Evolutionary conservation across 2,888 invertebrate genomes (phyloP).

Genomic region (Callyntrura guangdongensis): DNA sequence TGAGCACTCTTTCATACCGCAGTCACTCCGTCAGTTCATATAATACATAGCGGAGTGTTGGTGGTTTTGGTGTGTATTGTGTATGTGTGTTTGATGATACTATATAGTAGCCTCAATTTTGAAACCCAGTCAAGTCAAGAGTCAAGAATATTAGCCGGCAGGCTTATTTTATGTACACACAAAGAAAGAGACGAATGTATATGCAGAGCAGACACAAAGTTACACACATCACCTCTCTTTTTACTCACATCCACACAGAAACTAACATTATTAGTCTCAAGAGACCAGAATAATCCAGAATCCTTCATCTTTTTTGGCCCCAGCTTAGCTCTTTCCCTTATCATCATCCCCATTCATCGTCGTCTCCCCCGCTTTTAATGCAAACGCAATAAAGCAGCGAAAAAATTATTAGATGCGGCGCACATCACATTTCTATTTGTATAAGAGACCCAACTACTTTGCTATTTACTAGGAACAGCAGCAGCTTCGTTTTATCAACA

Average conservation of each 20-base stretch:
- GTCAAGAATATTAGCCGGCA: constrained; percentile 65
- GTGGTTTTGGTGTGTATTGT: neutral
- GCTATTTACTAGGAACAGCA: neutral
- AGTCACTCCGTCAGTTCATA: neutral
- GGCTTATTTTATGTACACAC: constrained; percentile 64
- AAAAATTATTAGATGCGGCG: neutral
- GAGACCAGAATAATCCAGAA: constrained; percentile 56
- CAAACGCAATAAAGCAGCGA: neutral
- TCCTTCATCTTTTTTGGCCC: constrained; percentile 48
- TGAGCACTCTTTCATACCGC: neutral
- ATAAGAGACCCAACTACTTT: neutral
- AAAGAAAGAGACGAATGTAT: neutral
- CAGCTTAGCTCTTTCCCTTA: constrained; percentile 39
- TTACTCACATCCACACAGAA: neutral
- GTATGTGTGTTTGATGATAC: neutral
- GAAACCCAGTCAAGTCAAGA: constrained; percentile 25
- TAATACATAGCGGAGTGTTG: neutral
- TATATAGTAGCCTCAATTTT: neutral
- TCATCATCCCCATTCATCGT: constrained; percentile 26
- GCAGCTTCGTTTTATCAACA: neutral
- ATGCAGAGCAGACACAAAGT: neutral
- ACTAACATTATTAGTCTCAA: constrained; percentile 66
- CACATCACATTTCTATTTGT: constrained; percentile 3
- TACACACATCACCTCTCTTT: constrained; percentile 52
- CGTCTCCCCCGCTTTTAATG: constrained; percentile 32